Evolutionary conservation across 2,888 invertebrate genomes (phyloP).

Genomic region (Sinelater perroti): DNA sequence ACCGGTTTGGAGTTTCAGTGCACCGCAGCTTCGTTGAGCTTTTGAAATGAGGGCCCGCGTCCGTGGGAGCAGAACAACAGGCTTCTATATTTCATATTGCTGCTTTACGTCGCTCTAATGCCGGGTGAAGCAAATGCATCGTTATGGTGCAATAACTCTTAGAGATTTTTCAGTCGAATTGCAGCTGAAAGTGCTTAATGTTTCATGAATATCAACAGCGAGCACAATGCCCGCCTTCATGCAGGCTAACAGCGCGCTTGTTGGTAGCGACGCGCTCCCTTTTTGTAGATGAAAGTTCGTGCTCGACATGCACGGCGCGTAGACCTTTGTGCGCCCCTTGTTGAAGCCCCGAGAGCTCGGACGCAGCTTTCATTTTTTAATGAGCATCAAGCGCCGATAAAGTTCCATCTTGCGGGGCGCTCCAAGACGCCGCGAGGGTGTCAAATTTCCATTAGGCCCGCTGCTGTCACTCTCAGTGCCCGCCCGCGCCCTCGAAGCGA

Average conservation of each 20-base stretch:
- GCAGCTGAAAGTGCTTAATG: constrained; percentile 9
- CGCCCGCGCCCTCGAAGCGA: constrained; percentile 5
- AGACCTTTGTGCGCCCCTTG: background rate
- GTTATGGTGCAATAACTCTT: background rate
- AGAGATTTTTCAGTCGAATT: constrained; percentile 2
- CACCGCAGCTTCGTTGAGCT: no score
- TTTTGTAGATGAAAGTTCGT: constrained; percentile 11
- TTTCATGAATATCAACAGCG: constrained; percentile 16
- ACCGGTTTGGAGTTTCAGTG: no score
- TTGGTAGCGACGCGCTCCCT: constrained; percentile 5
- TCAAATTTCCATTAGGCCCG: constrained; percentile 4
- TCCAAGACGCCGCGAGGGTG: background rate
- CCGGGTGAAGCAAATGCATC: constrained; percentile 1
- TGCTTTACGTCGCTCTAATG: no score
- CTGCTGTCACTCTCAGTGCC: constrained; percentile 12
- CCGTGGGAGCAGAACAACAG: no score
- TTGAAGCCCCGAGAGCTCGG: no score
- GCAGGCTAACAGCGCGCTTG: constrained; percentile 5
- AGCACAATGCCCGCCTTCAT: constrained; percentile 1
- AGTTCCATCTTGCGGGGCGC: no score
- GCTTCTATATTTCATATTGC: no score
- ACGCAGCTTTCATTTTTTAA: no score
- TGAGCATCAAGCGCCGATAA: no score
- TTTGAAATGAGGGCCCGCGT: no score
- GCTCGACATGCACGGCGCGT: background rate